Base-by-base conservation (phyloP, 2,888 invertebrate genomes). In the Spicauda simplicius region DNA sequence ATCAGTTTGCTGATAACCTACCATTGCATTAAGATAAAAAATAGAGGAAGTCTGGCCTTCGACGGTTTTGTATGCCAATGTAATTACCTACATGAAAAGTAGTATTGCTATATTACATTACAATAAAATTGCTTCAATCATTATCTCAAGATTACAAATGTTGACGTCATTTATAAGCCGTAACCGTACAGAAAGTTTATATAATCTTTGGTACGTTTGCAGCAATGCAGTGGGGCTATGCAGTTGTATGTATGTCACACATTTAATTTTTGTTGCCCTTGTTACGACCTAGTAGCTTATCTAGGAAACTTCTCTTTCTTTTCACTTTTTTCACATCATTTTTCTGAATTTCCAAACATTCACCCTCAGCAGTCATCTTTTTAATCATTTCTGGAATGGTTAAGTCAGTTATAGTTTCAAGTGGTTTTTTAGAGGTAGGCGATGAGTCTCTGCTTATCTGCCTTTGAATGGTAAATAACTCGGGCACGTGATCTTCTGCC, bases 231-330 rank as follows among this genome's bases (percentile, higher is more conserved):
- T 75, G 69, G 76, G 73, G 70, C 64, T 76, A 53, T 57, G 57
- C 62, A 60, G 16, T 50, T 41, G 41, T 14, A 41, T 12, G 14
- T 45, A 5, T 14, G 45, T 45, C 37, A 14, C 14, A 45, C 12
- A n/a, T 72, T 81, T 75, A 76, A 65, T 77, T 74, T 77, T 71
- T 77, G 59, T 71, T 73, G 76, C 86, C 76, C 85, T 86, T 82
- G 72, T 93, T 93, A 71, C 92, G 87, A 66, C 92, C 91, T 72
- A 93, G 79, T 56, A 93, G 83, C 79, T 93, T 93, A 74, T 93
- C 92, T 67, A 93, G 73, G 77, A 93, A 92, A 83, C 92, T 93
- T 70, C 92, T 81, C 87, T 91, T 93, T 78, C 91, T 82, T 76
- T 93, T 93, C 8, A 93, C 87, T 77, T 92, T 93, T 72, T 86